Conservation (phyloP, 2,797 vertebrate species). For the Pseudotriccus pelzelni region DNA sequence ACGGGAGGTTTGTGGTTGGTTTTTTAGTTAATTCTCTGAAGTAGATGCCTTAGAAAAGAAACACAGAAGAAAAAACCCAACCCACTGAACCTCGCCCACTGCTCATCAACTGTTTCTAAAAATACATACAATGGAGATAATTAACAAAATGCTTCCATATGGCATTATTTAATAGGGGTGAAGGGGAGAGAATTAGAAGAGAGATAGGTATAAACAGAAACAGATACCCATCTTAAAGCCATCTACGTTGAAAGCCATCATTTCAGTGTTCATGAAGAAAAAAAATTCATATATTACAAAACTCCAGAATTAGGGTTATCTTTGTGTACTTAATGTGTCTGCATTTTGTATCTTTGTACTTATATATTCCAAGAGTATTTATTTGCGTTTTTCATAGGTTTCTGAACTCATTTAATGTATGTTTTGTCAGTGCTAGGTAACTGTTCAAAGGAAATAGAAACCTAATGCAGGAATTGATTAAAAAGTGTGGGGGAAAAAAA, state of each 20-base stretch:
- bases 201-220: neutral
- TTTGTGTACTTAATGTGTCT: neutral
- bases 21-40: neutral
- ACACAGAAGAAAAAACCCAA: neutral
- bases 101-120: slow-evolving; percentile 8
- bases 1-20: neutral
- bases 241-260: neutral
- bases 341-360: neutral
- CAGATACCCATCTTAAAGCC: neutral
- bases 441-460: neutral
- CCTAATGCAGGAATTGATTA: neutral
- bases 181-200: neutral
- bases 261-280: neutral
- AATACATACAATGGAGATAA: neutral
- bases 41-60: neutral
- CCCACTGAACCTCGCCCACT: neutral
- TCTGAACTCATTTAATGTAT: neutral
- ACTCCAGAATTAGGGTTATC: neutral
- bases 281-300: neutral
- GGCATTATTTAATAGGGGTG: neutral
- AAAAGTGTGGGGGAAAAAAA: neutral
- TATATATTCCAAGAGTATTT: neutral
- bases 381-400: neutral
- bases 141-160: neutral
- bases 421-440: neutral